Percentiles rank a stretch among this genome's conserved stretches.
These are phyloP conservation scores for Drosophila lini DNA, from an alignment of 1,140 invertebrate species.

Conservation along the genomic window DNA sequence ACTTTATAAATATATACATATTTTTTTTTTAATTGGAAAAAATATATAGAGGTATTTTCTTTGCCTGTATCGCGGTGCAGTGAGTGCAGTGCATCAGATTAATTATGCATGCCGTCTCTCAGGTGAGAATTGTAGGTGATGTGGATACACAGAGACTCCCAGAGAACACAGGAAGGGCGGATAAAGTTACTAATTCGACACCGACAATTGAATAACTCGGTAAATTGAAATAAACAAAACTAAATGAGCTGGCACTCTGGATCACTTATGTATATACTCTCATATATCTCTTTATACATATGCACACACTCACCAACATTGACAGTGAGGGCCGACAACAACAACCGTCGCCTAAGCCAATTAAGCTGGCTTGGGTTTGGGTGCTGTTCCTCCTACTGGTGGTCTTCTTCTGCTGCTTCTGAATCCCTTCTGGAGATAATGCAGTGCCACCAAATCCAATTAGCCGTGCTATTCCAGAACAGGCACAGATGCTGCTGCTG, in stretches of 20 bases:
- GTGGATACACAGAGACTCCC: conserved; percentile 5
- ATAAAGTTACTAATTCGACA: conserved; percentile 28
- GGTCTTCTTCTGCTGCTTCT: background rate
- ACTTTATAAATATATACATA: background rate
- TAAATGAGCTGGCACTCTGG: conserved; percentile 31
- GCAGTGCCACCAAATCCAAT: conserved; percentile 29
- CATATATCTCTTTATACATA: background rate
- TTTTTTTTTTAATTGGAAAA: background rate
- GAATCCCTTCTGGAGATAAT: conserved; percentile 26
- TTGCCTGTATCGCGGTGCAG: conserved; percentile 10
- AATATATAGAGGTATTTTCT: background rate
- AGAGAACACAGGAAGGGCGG: conserved; percentile 25
- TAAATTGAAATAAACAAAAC: conserved; percentile 46
- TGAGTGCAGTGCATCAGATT: conserved; percentile 38
- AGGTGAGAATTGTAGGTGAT: conserved; percentile 14
- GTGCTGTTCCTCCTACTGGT: conserved; percentile 8
- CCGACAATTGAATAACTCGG: conserved; percentile 41
- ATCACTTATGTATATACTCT: conserved; percentile 5
- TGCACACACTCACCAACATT: conserved; percentile 34
- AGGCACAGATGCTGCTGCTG: conserved; percentile 1
- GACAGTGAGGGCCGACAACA: conserved; percentile 20
- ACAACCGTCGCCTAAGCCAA: conserved; percentile 40
- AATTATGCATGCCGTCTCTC: conserved; percentile 35
- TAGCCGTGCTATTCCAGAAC: conserved; percentile 8
- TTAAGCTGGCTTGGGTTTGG: conserved; percentile 30